Conservation (phyloP, 1,140 invertebrate genomes). For the Anadara kagoshimensis region DNA sequence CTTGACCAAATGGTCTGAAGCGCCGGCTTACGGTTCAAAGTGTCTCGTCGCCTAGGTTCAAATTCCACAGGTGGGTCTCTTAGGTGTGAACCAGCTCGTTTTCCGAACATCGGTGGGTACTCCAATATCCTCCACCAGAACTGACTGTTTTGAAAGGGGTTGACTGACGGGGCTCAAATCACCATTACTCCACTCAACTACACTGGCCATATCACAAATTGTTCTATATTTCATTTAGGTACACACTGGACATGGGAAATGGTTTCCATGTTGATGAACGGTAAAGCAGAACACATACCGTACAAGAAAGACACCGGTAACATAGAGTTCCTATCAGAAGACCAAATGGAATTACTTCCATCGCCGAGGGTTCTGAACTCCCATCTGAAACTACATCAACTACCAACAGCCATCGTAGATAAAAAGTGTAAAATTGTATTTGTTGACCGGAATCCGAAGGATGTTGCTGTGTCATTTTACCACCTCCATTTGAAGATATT, state of each 20-base stretch:
- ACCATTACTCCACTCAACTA: no score
- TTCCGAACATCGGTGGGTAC: no score
- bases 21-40: no score
- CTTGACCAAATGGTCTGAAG: no score
- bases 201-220: no score
- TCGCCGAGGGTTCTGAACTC: slow-evolving; percentile 51
- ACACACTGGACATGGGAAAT: slow-evolving; percentile 57
- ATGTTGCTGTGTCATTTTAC: slow-evolving; percentile 54
- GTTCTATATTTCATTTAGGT: slow-evolving; percentile 28
- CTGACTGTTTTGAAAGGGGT: no score
- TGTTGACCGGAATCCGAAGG: slow-evolving; percentile 52
- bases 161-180: no score
- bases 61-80: no score
- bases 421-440: slow-evolving; percentile 47
- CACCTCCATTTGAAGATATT: slow-evolving; percentile 15
- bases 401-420: slow-evolving; percentile 33
- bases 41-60: no score
- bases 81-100: no score
- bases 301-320: slow-evolving; percentile 38
- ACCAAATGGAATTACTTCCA: slow-evolving; percentile 30
- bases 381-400: slow-evolving; percentile 32
- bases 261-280: slow-evolving; percentile 36
- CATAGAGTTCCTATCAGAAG: slow-evolving; percentile 39
- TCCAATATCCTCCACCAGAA: no score
- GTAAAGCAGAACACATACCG: slow-evolving; percentile 18